Evolutionary conservation across 2,113 vertebrate species (phyloP), one percentile per base, ranked within the genome.

Genomic region (Pseudorasbora parva): DNA sequence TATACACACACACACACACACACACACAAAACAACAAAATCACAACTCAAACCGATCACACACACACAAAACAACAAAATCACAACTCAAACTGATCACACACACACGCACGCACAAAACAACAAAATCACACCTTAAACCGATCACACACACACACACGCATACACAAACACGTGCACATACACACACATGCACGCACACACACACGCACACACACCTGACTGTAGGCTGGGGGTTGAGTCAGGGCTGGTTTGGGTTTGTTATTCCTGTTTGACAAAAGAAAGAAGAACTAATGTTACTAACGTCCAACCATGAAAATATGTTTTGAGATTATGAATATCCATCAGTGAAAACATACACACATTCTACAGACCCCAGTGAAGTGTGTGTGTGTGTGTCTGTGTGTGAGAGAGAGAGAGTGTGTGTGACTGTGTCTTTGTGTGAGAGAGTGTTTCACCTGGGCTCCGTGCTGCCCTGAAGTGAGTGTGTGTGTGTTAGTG

Each of bases 1-100:
- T 97, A 74, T 84, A 82, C 54, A 56, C 27, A 84, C 37, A 37
- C 37, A 37, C 5, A 37, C 37, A 37, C 37, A 37, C 54, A 56
- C 27, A 84, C 37, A 37, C 37, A 84, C 37, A 37, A 5, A 37
- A 5, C 33, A 37, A 37, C 33, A 37, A 37, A 37, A 37, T 37
- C 37, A 37, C 37, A 37, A 37, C 37, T 37, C 37, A 37, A 37
- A 37, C 30, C 30, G 30, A 3, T 30, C 33, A 33, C 30, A 37
- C 37, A 37, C 5, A 37, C 37, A 37, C 37, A 37, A 5, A 37
- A 5, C 33, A 37, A 37, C 33, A 37, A 37, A 37, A 37, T 37
- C 37, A 37, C 37, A 37, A 37, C 37, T 37, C 37, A 37, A 37
- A 37, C 30, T 3, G 30, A 3, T 30, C 33, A 33, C 33, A 33